Evolutionary conservation across 1,140 invertebrate genomes (phyloP).

Genomic region (Nomia melanderi): DNA sequence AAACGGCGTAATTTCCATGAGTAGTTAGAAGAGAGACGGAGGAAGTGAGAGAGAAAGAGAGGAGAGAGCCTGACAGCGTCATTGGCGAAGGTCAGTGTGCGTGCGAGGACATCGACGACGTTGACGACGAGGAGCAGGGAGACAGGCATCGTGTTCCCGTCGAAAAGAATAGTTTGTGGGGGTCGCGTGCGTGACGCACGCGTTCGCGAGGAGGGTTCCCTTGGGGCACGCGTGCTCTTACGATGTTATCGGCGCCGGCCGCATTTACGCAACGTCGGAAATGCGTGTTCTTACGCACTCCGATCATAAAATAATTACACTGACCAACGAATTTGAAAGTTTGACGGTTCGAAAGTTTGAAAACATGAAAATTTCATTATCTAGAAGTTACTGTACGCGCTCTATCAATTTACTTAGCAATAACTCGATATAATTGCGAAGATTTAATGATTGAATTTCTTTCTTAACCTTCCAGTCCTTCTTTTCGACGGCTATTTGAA

Average conservation of each 20-base stretch:
- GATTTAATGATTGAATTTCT: too few species aligned
- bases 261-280: slow-evolving; percentile 62
- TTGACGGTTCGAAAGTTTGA: too few species aligned
- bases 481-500: too few species aligned
- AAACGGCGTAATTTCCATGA: slow-evolving; percentile 75
- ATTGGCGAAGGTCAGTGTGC: slow-evolving; percentile 73
- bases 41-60: too few species aligned
- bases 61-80: slow-evolving; percentile 12
- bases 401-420: too few species aligned
- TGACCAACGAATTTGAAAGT: too few species aligned
- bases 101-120: slow-evolving; percentile 60
- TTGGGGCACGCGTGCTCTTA: slow-evolving; percentile 52
- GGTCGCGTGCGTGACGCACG: slow-evolving; percentile 45
- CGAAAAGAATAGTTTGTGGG: slow-evolving; percentile 23
- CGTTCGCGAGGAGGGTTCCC: slow-evolving; percentile 34
- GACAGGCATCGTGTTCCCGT: not conserved
- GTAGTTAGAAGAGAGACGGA: slow-evolving; percentile 57
- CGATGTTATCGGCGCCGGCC: slow-evolving; percentile 68
- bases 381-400: too few species aligned
- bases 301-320: too few species aligned
- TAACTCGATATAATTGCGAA: too few species aligned
- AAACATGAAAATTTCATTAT: too few species aligned
- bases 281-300: slow-evolving; percentile 57
- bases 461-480: too few species aligned
- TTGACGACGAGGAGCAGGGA: slow-evolving; percentile 27